Percentiles rank a stretch among this genome's conserved stretches.
These are phyloP conservation scores for Polydrusus cervinus DNA, from an alignment of 2,888 invertebrate genomes.

Conservation along the genomic window DNA sequence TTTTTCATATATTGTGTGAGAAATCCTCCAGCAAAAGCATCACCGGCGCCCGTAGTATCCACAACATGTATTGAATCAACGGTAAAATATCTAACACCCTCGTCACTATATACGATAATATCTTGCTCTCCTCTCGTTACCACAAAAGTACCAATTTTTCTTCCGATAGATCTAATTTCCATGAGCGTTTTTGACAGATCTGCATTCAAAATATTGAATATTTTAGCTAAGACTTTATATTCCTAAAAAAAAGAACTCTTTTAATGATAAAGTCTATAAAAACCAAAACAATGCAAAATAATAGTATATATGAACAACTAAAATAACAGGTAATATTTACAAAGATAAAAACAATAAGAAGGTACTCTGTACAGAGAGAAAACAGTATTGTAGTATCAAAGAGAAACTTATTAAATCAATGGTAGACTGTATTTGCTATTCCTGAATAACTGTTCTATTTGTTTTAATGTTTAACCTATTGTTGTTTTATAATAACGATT, in stretches of 20 bases:
- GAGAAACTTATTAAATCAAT: no score
- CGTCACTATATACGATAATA: constrained; percentile 46
- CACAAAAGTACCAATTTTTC: constrained; percentile 41
- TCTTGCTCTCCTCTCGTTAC: constrained; percentile 60
- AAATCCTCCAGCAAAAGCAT: constrained; percentile 60
- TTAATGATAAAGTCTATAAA: neutral
- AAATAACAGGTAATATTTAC: no score
- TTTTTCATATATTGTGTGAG: constrained; percentile 28
- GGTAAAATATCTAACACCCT: constrained; percentile 49
- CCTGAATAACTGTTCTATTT: no score
- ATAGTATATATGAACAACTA: no score
- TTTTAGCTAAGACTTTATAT: constrained; percentile 55
- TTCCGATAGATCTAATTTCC: neutral
- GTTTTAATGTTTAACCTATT: no score
- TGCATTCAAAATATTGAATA: constrained; percentile 16
- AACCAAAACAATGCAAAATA: no score
- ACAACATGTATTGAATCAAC: constrained; percentile 41
- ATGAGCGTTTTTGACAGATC: constrained; percentile 11
- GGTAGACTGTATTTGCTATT: no score
- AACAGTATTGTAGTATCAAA: no score
- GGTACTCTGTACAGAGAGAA: no score
- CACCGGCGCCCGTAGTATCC: constrained; percentile 63
- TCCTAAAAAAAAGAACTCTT: constrained; percentile 57
- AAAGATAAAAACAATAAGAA: no score
- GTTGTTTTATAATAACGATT: no score